Percentiles rank a stretch among this genome's conserved stretches.
Conservation (phyloP, 2,113 vertebrate species). For the Xiphias gladius region DNA sequence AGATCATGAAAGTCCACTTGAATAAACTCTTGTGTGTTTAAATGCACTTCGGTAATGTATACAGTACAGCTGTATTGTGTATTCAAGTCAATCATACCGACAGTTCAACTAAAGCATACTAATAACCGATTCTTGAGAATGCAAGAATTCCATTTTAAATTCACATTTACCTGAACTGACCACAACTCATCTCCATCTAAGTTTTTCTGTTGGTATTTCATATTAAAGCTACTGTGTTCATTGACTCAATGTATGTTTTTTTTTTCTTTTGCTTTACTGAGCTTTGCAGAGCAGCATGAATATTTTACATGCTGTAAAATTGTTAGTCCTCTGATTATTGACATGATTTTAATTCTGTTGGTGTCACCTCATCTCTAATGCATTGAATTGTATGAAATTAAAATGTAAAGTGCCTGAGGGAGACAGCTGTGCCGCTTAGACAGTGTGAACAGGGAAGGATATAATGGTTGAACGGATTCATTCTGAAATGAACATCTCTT, state of each 20-base stretch:
- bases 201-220: constrained; percentile 15
- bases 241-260: constrained; percentile 12
- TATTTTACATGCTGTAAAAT: not conserved
- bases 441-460: not conserved
- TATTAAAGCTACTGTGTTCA: constrained; percentile 18
- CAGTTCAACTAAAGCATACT: constrained; percentile 17
- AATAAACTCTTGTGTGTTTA: constrained; percentile 20
- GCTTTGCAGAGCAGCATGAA: constrained; percentile 12
- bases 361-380: constrained; percentile 34
- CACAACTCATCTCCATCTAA: constrained; percentile 15
- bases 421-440: constrained; percentile 11
- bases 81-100: not conserved
- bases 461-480: constrained; percentile 25
- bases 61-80: not conserved
- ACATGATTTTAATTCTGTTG: constrained; percentile 33
- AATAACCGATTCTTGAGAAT: constrained; percentile 28
- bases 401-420: constrained; percentile 34
- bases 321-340: constrained; percentile 28
- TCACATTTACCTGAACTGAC: constrained; percentile 22
- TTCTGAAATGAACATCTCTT: constrained; percentile 31
- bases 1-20: constrained; percentile 11
- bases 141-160: constrained; percentile 27
- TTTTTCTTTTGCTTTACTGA: not conserved
- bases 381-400: constrained; percentile 11
- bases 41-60: constrained; percentile 1